Evolutionary conservation across 2,888 invertebrate species (phyloP).

Genomic region (Drosophila incognita): DNA sequence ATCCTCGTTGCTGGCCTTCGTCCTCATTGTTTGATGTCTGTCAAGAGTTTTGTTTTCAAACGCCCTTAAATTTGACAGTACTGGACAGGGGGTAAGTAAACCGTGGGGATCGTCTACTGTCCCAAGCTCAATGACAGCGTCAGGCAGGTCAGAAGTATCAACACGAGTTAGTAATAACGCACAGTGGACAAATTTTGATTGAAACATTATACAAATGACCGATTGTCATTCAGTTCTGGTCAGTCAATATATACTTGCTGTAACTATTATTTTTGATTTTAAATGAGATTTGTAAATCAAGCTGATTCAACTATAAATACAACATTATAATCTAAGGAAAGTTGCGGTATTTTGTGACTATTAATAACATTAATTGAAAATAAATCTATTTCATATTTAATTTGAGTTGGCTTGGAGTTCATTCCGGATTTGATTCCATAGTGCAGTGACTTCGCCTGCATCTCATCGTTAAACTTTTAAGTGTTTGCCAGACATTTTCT

Average conservation of each 20-base stretch:
- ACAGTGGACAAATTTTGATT: conserved; percentile 43
- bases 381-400: neutral
- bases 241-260: neutral
- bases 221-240: neutral
- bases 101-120: conserved; percentile 16
- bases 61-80: conserved; percentile 40
- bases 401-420: neutral
- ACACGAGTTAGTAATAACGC: conserved; percentile 14
- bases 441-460: conserved; percentile 51
- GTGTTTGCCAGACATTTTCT: conserved; percentile 79
- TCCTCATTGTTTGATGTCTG: conserved; percentile 15
- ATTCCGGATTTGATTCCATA: conserved; percentile 23
- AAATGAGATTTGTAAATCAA: neutral
- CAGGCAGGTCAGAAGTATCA: conserved; percentile 5
- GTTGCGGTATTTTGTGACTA: neutral
- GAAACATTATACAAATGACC: neutral
- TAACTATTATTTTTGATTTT: neutral
- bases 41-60: conserved; percentile 49
- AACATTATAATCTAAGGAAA: rapidly evolving
- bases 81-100: conserved; percentile 23
- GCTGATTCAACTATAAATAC: neutral
- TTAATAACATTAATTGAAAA: neutral
- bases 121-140: conserved; percentile 36
- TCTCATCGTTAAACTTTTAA: conserved; percentile 75
- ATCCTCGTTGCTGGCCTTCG: neutral